Evolutionary conservation across 2,888 invertebrate genomes (phyloP).

Genomic region (Epirrita christyi): DNA sequence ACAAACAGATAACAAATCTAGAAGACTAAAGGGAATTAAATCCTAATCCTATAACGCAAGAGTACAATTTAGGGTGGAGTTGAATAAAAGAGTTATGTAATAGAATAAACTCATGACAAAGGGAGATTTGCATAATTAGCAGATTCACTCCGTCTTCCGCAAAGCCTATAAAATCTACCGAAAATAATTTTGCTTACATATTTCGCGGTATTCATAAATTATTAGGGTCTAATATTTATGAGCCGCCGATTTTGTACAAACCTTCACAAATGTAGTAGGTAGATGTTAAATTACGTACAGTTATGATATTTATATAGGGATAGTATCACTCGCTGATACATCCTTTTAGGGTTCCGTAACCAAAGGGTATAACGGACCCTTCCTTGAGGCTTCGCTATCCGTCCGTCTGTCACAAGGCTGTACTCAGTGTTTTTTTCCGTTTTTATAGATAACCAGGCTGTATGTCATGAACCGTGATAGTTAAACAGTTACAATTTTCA

Average conservation of each 20-base stretch:
- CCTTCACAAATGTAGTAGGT: conserved; percentile 1
- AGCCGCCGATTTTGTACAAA: conserved; percentile 6
- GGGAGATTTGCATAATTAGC: conserved; percentile 55
- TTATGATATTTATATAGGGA: too few relatives aligned
- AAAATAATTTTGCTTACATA: conserved; percentile 34
- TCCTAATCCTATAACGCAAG: conserved; percentile 26
- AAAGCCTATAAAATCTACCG: conserved; percentile 41
- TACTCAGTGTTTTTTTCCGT: too few relatives aligned
- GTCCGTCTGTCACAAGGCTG: too few relatives aligned
- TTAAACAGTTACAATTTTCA: too few relatives aligned
- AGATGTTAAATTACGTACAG: conserved; percentile 12
- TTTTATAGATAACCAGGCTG: too few relatives aligned
- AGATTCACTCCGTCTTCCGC: conserved; percentile 42
- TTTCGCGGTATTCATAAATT: conserved; percentile 28
- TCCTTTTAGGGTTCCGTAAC: too few relatives aligned
- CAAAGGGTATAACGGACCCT: too few relatives aligned
- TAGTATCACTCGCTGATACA: too few relatives aligned
- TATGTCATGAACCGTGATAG: too few relatives aligned
- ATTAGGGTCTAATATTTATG: conserved; percentile 9
- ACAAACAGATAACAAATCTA: conserved; percentile 14
- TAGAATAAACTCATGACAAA: conserved; percentile 52
- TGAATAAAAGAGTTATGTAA: conserved; percentile 45
- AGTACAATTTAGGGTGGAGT: conserved; percentile 31
- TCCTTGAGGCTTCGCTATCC: too few relatives aligned
- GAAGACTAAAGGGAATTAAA: conserved; percentile 20